Evolutionary conservation across 2,797 vertebrate genomes (phyloP).

Genomic region (Paratrypauchen microcephalus): DNA sequence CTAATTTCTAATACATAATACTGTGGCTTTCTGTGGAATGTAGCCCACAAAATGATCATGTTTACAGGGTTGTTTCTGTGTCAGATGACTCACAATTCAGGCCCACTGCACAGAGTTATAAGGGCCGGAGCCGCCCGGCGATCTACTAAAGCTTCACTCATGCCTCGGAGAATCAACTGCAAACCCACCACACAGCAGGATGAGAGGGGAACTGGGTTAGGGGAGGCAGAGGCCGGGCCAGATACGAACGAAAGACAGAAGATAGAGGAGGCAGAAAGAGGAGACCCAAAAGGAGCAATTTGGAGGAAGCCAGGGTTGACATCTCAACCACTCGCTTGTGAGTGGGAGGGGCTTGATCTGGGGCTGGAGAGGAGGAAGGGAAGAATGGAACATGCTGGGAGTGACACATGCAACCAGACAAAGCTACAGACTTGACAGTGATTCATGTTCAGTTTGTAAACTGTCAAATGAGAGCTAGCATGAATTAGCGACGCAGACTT

Average conservation of each 20-base stretch:
- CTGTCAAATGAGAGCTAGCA: slow-evolving; percentile 43
- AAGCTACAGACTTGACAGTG: slow-evolving; percentile 21
- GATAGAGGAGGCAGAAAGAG: slow-evolving; percentile 32
- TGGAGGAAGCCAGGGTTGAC: slow-evolving; percentile 33
- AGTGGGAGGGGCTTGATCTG: slow-evolving; percentile 70
- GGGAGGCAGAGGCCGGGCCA: slow-evolving; percentile 35
- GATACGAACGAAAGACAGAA: slow-evolving; percentile 31
- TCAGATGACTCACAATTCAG: slow-evolving; percentile 96
- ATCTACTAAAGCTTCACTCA: slow-evolving; percentile 99
- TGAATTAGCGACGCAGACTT: slow-evolving; percentile 46
- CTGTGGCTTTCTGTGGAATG: slow-evolving; percentile 51
- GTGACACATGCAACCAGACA: slow-evolving; percentile 31
- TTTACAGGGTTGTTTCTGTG: slow-evolving; percentile 54
- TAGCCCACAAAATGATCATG: slow-evolving; percentile 60
- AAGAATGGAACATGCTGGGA: slow-evolving; percentile 65
- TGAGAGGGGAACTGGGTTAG: slow-evolving; percentile 71
- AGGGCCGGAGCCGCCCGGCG: slow-evolving; percentile 98
- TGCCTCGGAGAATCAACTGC: slow-evolving; percentile 99
- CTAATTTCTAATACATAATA: slow-evolving; percentile 1
- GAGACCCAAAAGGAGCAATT: slow-evolving; percentile 36
- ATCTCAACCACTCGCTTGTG: slow-evolving; percentile 46
- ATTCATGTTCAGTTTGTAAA: slow-evolving; percentile 26
- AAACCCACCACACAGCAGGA: slow-evolving; percentile 87
- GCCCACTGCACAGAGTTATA: slow-evolving; percentile 99
- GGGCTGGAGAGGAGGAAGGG: slow-evolving; percentile 38